Percentiles rank a stretch among this genome's conserved stretches.
Conservation (phyloP, 1,140 invertebrate species). For the Drosophila quadrilineata region DNA sequence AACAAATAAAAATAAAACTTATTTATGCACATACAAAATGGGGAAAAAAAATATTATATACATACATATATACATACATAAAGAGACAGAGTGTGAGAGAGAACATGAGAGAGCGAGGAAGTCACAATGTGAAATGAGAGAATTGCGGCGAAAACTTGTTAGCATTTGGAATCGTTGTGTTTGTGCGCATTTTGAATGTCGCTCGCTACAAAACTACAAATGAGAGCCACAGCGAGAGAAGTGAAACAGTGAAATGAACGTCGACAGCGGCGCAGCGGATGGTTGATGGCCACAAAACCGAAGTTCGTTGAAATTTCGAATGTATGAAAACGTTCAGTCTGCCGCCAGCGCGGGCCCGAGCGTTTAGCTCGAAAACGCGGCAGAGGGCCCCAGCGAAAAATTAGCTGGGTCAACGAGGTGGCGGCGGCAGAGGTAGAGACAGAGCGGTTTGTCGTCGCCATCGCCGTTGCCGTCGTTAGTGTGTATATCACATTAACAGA, state of each 20-base stretch:
- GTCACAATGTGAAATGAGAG: neutral
- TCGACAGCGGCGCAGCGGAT: constrained; percentile 46
- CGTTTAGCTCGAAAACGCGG: constrained; percentile 61
- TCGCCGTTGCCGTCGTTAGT: constrained; percentile 5
- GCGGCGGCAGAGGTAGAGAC: constrained; percentile 16
- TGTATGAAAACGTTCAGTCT: constrained; percentile 72
- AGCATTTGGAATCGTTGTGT: neutral
- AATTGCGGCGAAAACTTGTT: constrained; percentile 18
- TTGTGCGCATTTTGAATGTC: neutral
- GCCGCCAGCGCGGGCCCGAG: constrained; percentile 68
- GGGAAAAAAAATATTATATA: constrained; percentile 17
- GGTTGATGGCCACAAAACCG: constrained; percentile 45
- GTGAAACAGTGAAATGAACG: constrained; percentile 17
- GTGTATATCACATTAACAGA: no score
- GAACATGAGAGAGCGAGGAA: constrained; percentile 5
- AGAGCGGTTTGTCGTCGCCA: no score
- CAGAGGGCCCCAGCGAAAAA: constrained; percentile 52
- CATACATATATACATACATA: neutral
- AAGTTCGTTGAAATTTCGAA: constrained; percentile 73
- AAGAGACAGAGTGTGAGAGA: neutral
- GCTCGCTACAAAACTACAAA: constrained; percentile 46
- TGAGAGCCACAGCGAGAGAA: constrained; percentile 42
- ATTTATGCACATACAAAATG: no score
- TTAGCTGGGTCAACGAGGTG: constrained; percentile 44
- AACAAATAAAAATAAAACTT: neutral